phyloP scores from a whole-genome alignment of 1,140 invertebrate genomes.

The Drosophila trapezifrons region DNA sequence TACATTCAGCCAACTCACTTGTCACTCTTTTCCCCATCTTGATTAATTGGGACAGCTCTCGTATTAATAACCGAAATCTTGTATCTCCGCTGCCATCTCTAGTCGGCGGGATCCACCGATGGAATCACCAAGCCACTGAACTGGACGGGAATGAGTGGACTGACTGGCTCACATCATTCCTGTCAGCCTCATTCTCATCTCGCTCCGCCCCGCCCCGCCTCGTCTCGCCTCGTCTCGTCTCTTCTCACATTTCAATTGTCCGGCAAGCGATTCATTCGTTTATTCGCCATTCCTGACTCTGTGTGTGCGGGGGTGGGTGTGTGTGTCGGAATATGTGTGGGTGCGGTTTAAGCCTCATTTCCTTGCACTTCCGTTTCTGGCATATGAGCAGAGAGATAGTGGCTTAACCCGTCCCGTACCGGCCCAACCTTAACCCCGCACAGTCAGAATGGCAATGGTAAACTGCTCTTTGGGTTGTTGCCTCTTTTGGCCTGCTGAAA shows the following conservation, averaged over 20 bases:
- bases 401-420: slow-evolving; percentile 26
- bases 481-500: slow-evolving; percentile 65
- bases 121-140: slow-evolving; percentile 13
- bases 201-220: neutral
- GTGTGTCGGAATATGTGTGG: slow-evolving; percentile 26
- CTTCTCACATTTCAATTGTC: slow-evolving; percentile 75
- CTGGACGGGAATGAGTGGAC: slow-evolving; percentile 11
- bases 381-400: slow-evolving; percentile 64
- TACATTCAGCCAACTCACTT: neutral
- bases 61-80: neutral
- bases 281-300: slow-evolving; percentile 5
- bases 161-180: slow-evolving; percentile 28
- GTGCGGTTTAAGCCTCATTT: slow-evolving; percentile 78
- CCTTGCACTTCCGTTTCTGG: slow-evolving; percentile 73
- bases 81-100: slow-evolving; percentile 7
- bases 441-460: slow-evolving; percentile 62
- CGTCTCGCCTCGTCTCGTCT: slow-evolving; percentile 16
- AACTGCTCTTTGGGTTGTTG: slow-evolving; percentile 62
- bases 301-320: slow-evolving; percentile 22
- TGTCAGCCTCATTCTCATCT: slow-evolving; percentile 20
- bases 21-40: neutral
- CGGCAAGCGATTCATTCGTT: slow-evolving; percentile 35
- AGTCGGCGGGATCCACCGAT: slow-evolving; percentile 10
- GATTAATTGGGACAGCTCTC: neutral
- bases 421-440: slow-evolving; percentile 24